phyloP scores from a whole-genome alignment of 2,797 vertebrate species.

The Pampus argenteus region DNA sequence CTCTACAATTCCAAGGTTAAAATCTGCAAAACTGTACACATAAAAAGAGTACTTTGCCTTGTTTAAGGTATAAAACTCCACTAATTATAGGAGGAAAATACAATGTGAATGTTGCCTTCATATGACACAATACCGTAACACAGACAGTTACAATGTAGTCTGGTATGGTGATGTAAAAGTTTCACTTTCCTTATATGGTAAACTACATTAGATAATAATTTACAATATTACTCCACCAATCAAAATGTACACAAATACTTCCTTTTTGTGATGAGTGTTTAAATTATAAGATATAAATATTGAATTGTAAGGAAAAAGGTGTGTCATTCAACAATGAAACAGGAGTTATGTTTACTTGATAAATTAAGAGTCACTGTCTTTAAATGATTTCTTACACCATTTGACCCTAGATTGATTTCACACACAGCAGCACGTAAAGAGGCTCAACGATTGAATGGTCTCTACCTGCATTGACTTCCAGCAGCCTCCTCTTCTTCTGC shows the following conservation, averaged over 20 bases:
- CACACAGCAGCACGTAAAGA: slow-evolving; percentile 21
- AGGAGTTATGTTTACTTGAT: slow-evolving; percentile 43
- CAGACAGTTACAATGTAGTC: not conserved
- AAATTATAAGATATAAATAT: slow-evolving; percentile 30
- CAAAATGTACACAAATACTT: slow-evolving; percentile 2
- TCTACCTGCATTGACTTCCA: slow-evolving; percentile 95
- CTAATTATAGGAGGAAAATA: not conserved
- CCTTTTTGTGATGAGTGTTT: slow-evolving; percentile 11
- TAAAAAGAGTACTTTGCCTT: not conserved
- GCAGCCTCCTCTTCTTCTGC: slow-evolving; percentile 92
- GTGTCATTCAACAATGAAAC: slow-evolving; percentile 33
- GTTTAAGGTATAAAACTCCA: not conserved
- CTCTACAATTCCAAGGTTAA: not conserved
- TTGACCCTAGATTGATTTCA: slow-evolving; percentile 52
- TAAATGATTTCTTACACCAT: slow-evolving; percentile 42
- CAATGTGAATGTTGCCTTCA: not conserved
- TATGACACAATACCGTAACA: not conserved
- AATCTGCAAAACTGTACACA: not conserved
- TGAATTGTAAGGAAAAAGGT: slow-evolving; percentile 24
- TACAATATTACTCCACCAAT: too few relatives aligned
- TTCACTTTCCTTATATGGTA: not conserved
- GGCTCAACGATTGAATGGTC: slow-evolving; percentile 36
- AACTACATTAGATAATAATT: slow-evolving; percentile 17
- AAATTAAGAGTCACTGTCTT: slow-evolving; percentile 43
- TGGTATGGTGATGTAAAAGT: not conserved